phyloP scores from a whole-genome alignment of 2,113 vertebrate species.

The Pangasianodon gigas region DNA sequence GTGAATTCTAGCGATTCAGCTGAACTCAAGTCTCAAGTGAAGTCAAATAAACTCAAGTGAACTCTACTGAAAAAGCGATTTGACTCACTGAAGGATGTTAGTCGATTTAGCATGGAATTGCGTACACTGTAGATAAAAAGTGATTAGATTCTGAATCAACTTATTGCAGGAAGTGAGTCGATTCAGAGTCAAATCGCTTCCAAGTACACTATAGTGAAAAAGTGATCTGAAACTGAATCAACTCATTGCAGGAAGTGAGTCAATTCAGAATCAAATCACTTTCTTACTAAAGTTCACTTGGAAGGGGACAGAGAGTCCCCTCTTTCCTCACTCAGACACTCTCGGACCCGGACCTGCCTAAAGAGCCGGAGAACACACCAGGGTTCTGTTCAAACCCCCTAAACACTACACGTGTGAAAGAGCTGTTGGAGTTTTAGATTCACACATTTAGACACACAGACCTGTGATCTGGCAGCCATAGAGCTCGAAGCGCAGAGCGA shows the following conservation, averaged over 20 bases:
- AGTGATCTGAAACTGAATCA: neutral
- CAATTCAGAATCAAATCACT: neutral
- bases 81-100: neutral
- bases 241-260: neutral
- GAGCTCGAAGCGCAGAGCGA: constrained; percentile 89
- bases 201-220: neutral
- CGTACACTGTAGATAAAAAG: neutral
- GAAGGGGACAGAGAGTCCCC: neutral
- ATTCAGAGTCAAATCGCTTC: neutral
- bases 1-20: too few species aligned
- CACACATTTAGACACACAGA: constrained; percentile 6
- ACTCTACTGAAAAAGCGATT: neutral
- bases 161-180: neutral
- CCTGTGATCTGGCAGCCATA: constrained; percentile 90
- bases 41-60: neutral
- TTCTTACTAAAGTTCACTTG: neutral
- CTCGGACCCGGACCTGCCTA: neutral
- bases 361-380: neutral
- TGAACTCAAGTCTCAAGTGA: too few species aligned
- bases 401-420: neutral
- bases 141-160: neutral
- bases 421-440: neutral
- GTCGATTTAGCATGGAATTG: neutral
- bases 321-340: fast-evolving
- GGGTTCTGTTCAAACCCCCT: neutral